A percentile compares a stretch with the other conserved stretches of the same genome.
phyloP scores from a whole-genome alignment of 2,888 invertebrate species.

The Machimus rusticus region DNA sequence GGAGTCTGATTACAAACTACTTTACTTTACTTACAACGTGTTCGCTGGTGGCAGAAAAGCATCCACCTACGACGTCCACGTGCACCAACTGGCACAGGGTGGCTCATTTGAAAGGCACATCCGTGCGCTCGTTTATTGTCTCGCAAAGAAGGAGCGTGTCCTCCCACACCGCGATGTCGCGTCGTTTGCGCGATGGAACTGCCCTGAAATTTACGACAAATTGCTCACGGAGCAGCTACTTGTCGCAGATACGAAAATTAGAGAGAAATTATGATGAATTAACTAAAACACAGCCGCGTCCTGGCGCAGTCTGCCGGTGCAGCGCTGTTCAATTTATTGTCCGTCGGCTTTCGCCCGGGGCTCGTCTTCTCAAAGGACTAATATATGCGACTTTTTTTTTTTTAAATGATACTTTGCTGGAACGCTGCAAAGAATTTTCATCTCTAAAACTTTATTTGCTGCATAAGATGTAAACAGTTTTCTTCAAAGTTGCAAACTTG shows the following conservation, averaged over 20 bases:
- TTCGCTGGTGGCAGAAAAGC: background rate
- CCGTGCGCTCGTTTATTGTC: background rate
- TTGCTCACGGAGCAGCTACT: background rate
- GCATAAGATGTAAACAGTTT: constrained; percentile 14
- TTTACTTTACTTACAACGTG: background rate
- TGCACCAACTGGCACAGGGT: background rate
- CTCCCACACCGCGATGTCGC: background rate
- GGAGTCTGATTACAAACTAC: background rate
- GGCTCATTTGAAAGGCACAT: background rate
- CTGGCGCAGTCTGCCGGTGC: background rate
- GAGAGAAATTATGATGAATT: background rate
- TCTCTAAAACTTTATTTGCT: background rate
- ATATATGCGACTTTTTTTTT: background rate
- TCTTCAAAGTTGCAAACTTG: constrained; percentile 1
- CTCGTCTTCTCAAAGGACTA: background rate
- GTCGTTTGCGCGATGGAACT: background rate
- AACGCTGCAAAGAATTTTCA: background rate
- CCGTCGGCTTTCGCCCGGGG: background rate
- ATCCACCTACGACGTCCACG: background rate
- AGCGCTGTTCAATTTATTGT: background rate
- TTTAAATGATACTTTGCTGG: background rate
- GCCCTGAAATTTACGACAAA: background rate
- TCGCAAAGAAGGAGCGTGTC: background rate
- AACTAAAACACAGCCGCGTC: background rate
- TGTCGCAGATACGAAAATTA: background rate